Percentiles rank a stretch among this genome's conserved stretches.
phyloP scores from a whole-genome alignment of 2,888 invertebrate genomes.

The Drosophila nr. medialis region DNA sequence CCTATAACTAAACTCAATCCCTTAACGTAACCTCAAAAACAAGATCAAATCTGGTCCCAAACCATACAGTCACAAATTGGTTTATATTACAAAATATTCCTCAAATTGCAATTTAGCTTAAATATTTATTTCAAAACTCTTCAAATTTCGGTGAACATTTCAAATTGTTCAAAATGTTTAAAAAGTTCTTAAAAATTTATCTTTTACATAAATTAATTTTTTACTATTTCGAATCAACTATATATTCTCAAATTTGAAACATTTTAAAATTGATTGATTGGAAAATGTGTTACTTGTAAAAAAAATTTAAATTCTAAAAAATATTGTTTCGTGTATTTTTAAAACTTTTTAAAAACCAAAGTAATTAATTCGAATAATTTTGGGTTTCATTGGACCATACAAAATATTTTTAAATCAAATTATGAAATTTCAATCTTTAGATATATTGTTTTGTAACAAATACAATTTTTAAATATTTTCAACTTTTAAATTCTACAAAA shows the following conservation, averaged over 20 bases:
- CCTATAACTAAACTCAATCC: neutral
- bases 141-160: neutral
- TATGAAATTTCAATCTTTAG: neutral
- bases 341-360: neutral
- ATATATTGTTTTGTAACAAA: neutral
- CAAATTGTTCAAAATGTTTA: neutral
- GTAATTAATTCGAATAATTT: neutral
- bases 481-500: neutral
- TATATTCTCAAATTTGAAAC: neutral
- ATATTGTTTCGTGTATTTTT: accelerated
- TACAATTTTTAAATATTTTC: neutral
- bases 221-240: neutral
- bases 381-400: neutral
- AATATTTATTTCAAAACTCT: neutral
- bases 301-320: neutral
- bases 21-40: neutral
- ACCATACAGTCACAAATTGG: neutral
- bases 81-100: neutral
- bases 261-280: neutral
- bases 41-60: neutral
- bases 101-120: neutral
- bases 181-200: neutral
- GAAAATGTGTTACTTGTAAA: no score
- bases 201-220: neutral
- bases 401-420: neutral